Base-by-base conservation (phyloP, 1,140 invertebrate species). In the Lasioglossum baleicum region DNA sequence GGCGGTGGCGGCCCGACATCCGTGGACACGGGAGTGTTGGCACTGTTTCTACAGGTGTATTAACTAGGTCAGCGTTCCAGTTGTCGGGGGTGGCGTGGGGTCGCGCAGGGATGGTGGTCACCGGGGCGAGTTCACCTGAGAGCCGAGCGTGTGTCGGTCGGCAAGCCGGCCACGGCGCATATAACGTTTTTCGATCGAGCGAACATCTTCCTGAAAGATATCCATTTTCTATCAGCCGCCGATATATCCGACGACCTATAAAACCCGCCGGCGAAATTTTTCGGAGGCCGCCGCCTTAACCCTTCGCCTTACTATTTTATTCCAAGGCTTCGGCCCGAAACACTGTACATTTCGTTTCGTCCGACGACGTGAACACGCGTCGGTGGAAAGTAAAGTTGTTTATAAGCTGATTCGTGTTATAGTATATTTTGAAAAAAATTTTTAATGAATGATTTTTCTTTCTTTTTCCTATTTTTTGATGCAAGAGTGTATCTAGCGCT, bases 31-130 rank as follows among this genome's bases (percentile, higher is more conserved):
- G 67, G 74, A 72, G 74, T 82, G 80, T 82, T 79, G 75, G 80
- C 83, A 78, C 66, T 71, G 83, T 82, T 84, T 85, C 84, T 85
- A 85, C 84, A 86, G 84, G 81, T 86, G 73, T 86, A 83, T 73
- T 86, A 86, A 85, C 84, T 86, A 66, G 87, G 86, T 88, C 87
- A 79, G 86, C 84, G 86, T 86, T 83, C 87, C 73, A 88, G 83
- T 88, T 88, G 83, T 83, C 26, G 72, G 51, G 73, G 71, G 73
- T 71, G 78, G 74, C 20, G 13, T 60, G 63, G 67, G 66, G 66
- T 42, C 51, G 63, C 51, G 63, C 26, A 44, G 40, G 64, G 60
- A 75, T 35, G 72, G 53, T 73, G 79, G 79, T 83, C 75, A 86
- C 78, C 71, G 65, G 79, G 70, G 26, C 77, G 77, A 80, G 83